These are phyloP conservation scores for Coleophora deauratella DNA, from an alignment of 2,888 invertebrate genomes.

Conservation along the genomic window DNA sequence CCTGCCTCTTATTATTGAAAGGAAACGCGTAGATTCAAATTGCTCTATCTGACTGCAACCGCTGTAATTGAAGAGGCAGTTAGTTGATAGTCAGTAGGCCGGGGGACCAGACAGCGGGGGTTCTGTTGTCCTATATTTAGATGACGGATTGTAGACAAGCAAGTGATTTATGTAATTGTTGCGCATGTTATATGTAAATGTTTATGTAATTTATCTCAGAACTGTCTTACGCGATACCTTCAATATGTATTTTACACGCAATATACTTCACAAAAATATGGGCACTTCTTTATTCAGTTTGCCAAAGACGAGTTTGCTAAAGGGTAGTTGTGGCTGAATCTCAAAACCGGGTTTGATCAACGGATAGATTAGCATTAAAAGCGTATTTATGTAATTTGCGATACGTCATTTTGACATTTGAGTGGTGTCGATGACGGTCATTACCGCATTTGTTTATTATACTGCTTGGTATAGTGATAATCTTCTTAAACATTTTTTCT, in stretches of 20 bases:
- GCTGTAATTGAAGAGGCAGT: slow-evolving; percentile 48
- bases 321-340: slow-evolving; percentile 34
- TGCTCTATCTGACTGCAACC: slow-evolving; percentile 39
- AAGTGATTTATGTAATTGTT: slow-evolving; percentile 40
- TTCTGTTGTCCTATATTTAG: slow-evolving; percentile 46
- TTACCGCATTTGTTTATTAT: background rate
- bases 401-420: slow-evolving; percentile 19
- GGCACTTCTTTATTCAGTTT: too few relatives aligned
- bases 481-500: slow-evolving; percentile 15
- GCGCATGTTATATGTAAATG: too few relatives aligned
- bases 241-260: too few relatives aligned
- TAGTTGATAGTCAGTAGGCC: slow-evolving; percentile 36
- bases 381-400: slow-evolving; percentile 23
- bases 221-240: too few relatives aligned
- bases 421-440: slow-evolving; percentile 5
- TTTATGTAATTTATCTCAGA: too few relatives aligned
- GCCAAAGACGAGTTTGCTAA: too few relatives aligned
- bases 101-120: slow-evolving; percentile 25
- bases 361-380: slow-evolving; percentile 31
- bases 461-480: background rate
- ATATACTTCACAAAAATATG: too few relatives aligned
- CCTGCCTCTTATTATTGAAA: slow-evolving; percentile 20
- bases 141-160: slow-evolving; percentile 32
- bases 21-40: slow-evolving; percentile 51
- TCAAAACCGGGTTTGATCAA: slow-evolving; percentile 25